phyloP scores from a whole-genome alignment of 2,797 vertebrate species.

The Mallotus villosus region DNA sequence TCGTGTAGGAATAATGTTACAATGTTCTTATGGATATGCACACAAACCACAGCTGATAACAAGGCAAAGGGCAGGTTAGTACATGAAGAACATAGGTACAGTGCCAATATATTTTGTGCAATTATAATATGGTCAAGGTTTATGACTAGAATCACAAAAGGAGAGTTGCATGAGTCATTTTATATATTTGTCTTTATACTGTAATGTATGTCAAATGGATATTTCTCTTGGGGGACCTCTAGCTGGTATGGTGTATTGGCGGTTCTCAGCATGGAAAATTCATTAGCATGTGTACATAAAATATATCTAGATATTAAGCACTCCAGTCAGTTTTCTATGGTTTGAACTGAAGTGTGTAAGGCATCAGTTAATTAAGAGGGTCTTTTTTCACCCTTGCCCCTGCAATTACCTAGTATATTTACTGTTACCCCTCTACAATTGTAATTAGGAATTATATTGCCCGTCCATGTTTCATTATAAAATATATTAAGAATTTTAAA shows the following conservation, averaged over 20 bases:
- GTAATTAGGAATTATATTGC: constrained; percentile 70
- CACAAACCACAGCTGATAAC: too few relatives aligned
- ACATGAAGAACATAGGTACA: too few relatives aligned
- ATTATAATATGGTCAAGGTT: too few relatives aligned
- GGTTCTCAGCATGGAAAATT: constrained; percentile 13
- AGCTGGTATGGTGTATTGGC: background rate
- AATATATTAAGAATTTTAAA: constrained; percentile 50
- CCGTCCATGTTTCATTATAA: constrained; percentile 68
- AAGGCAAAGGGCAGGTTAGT: too few relatives aligned
- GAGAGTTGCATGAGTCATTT: background rate
- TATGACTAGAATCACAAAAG: too few relatives aligned
- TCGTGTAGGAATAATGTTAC: constrained; percentile 7
- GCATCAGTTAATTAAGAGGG: constrained; percentile 64
- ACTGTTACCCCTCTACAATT: constrained; percentile 47
- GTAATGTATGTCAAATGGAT: background rate
- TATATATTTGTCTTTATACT: background rate
- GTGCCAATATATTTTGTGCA: too few relatives aligned
- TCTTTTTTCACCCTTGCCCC: constrained; percentile 58
- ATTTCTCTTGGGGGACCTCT: background rate
- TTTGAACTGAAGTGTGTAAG: constrained; percentile 48
- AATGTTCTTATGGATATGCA: constrained; percentile 2
- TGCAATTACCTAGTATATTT: constrained; percentile 59
- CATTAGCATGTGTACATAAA: constrained; percentile 51
- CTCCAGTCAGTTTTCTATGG: constrained; percentile 44
- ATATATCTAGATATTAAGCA: constrained; percentile 20